A percentile compares a stretch with the other conserved stretches of the same genome.
Evolutionary conservation across 2,797 vertebrate species (phyloP).

Genomic region (Hephaestus fuliginosus): DNA sequence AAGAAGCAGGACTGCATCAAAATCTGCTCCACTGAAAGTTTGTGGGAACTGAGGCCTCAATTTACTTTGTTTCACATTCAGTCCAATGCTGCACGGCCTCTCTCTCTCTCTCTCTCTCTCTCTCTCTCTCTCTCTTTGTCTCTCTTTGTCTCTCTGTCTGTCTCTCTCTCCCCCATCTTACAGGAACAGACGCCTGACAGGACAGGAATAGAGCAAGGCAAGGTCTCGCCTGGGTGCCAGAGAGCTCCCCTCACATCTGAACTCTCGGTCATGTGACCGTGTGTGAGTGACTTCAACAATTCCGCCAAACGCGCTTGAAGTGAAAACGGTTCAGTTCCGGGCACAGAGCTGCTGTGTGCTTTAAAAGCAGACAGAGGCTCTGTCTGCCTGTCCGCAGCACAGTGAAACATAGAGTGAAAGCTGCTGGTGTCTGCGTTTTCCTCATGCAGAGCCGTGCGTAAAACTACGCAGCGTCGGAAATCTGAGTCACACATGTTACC

Average conservation of each 20-base stretch:
- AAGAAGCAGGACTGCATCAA: neutral
- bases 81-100: constrained; percentile 22
- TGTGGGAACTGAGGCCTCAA: neutral
- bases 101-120: neutral
- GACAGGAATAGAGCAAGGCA: constrained; percentile 83
- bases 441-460: neutral
- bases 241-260: constrained; percentile 31
- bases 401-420: neutral
- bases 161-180: constrained; percentile 53
- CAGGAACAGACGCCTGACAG: constrained; percentile 67
- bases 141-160: no score
- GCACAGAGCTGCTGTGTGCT: neutral
- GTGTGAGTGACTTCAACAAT: neutral
- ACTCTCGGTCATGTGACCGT: constrained; percentile 23
- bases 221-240: constrained; percentile 41
- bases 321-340: neutral
- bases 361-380: neutral
- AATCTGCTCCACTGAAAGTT: neutral
- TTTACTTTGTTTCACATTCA: neutral
- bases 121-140: no score
- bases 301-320: neutral
- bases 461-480: no score
- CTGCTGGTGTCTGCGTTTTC: neutral
- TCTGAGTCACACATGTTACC: no score
- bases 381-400: neutral